Conservation (phyloP, 2,113 vertebrate species). For the Otus sunia region DNA sequence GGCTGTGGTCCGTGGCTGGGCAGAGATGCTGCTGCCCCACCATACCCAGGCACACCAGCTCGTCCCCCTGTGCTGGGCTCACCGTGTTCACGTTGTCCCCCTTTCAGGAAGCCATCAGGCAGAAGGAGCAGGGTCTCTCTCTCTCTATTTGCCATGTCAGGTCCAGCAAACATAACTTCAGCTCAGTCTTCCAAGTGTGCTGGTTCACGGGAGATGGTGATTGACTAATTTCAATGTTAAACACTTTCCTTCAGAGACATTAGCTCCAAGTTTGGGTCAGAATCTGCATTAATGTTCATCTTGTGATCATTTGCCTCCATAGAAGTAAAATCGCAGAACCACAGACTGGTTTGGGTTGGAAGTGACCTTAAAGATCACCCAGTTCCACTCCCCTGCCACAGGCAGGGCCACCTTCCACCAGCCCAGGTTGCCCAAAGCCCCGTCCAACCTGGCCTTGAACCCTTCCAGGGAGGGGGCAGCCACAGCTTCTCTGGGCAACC, state of each 20-base stretch:
- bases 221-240: not conserved
- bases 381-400: too few species aligned
- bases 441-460: too few species aligned
- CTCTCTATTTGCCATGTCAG: accelerated
- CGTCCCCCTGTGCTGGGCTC: accelerated
- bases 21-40: not conserved
- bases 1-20: not conserved
- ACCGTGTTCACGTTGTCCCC: accelerated
- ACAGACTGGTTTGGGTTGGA: too few species aligned
- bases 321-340: not conserved
- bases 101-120: accelerated
- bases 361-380: too few species aligned
- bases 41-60: not conserved
- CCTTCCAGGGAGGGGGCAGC: too few species aligned
- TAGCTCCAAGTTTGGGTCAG: not conserved
- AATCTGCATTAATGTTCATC: not conserved
- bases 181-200: not conserved
- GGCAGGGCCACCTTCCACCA: too few species aligned
- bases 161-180: not conserved
- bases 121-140: not conserved
- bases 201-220: not conserved
- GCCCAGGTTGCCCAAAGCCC: too few species aligned
- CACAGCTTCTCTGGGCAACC: too few species aligned
- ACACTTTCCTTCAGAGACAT: not conserved
- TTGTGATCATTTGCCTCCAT: not conserved